Conservation (phyloP, 1,140 invertebrate genomes). For the Trigoniulus corallinus region DNA sequence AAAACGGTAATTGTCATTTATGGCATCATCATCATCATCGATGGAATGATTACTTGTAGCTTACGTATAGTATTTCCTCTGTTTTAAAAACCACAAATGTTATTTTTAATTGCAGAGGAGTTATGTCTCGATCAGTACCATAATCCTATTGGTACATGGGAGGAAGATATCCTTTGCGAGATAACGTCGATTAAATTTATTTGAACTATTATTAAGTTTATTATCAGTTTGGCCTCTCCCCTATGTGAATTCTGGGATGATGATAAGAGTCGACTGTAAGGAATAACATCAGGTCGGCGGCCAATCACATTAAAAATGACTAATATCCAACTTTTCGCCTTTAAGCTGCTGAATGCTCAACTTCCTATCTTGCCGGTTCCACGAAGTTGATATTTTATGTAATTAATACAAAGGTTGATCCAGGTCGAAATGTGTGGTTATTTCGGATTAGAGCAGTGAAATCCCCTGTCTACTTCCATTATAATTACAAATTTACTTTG, state of each 20-base stretch:
- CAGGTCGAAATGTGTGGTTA: conserved; percentile 3
- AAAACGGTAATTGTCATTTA: conserved; percentile 46
- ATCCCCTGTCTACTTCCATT: conserved; percentile 7
- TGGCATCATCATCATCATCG: neutral
- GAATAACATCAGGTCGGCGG: too few species aligned
- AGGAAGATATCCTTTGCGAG: conserved; percentile 39
- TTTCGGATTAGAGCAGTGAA: conserved; percentile 8
- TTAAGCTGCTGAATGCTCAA: too few species aligned
- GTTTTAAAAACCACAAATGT: neutral
- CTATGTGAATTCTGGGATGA: too few species aligned
- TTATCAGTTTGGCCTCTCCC: neutral
- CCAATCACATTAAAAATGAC: too few species aligned
- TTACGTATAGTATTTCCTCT: too few species aligned
- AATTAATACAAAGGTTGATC: conserved; percentile 3
- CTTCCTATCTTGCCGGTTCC: too few species aligned
- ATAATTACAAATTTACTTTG: too few species aligned
- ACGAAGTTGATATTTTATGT: too few species aligned
- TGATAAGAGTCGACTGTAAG: too few species aligned
- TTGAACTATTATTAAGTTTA: neutral
- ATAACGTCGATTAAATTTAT: neutral
- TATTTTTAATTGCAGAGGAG: conserved; percentile 45
- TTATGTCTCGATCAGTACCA: conserved; percentile 46
- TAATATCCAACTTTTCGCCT: too few species aligned
- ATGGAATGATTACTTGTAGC: neutral
- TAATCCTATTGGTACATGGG: conserved; percentile 56